A percentile compares a stretch with the other conserved stretches of the same genome.
Conservation (phyloP, 2,113 vertebrate genomes). For the western clawed frog (Xenopus tropicalis) region UCB_Xtro_10.0 CM004445.2:113817001-113817500, state of each 20-base stretch:
- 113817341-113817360: background rate
- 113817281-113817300: background rate
- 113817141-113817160: background rate
- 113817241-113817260: background rate
- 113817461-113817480: too few species aligned
- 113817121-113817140: constrained; percentile 7
- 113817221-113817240: background rate
- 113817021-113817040: constrained; percentile 74
- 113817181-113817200: background rate
- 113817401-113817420: background rate
- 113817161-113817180: constrained; percentile 20
- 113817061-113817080: constrained; percentile 53
- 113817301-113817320: too few species aligned
- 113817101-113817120: constrained; percentile 36
- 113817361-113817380: background rate
- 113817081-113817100: constrained; percentile 51
- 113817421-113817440: background rate
- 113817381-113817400: background rate
- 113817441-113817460: too few species aligned
- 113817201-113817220: background rate
- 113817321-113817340: too few species aligned
- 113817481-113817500: too few species aligned
- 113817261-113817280: background rate
- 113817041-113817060: constrained; percentile 58
- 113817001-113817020: constrained; percentile 81